Evolutionary conservation across 2,113 vertebrate species (phyloP), one percentile per base, ranked within the genome.

Genomic region (Pontoporia blainvillei): DNA sequence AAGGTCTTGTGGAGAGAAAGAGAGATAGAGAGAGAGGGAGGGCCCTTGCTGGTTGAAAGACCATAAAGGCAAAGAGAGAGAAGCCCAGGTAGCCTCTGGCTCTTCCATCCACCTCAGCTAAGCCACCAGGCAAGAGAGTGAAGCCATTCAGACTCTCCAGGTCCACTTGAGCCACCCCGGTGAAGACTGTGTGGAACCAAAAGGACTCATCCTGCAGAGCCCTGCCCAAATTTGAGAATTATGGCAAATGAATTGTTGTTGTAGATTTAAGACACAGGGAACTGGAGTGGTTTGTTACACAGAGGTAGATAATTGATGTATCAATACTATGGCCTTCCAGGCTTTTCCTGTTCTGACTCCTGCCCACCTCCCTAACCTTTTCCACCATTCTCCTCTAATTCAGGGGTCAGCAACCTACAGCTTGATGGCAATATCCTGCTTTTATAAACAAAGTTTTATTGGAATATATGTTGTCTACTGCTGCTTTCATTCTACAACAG

Each of bases 61-160:
- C 64, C 61, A 2, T 49, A 3, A 73, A 52, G 46, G 23, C 8
- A 79, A 10, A 89, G 27, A 52, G 3, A 18, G 23, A 46, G 46
- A 18, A 82, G 20, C 6, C 31, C 34, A 27, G 21, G 20, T 18
- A 9, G 3, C 1, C 25, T 3, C 3, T 14, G 6, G 1, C 20
- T 25, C 46, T 25, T 85, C 14, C 20, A 25, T 41, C 20, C 1
- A 34, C 17, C 34, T 86, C 64, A 25, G n/a, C 17, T 31, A 27
- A 85, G 20, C 8, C 27, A 59, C 14, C 25, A 81, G 36, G 2
- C 6, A 7, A 21, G 39, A 17, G 0, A 11, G 15, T 11, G 11
- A 85, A 71, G 15, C 3, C 27, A 21, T 41, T 59, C 34, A 64
- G 27, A 78, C 39, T 72, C 27, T 41, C 21, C 11, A 18, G 73